Conservation (phyloP, 2,113 vertebrate species). For the Tragulus kanchil region DNA sequence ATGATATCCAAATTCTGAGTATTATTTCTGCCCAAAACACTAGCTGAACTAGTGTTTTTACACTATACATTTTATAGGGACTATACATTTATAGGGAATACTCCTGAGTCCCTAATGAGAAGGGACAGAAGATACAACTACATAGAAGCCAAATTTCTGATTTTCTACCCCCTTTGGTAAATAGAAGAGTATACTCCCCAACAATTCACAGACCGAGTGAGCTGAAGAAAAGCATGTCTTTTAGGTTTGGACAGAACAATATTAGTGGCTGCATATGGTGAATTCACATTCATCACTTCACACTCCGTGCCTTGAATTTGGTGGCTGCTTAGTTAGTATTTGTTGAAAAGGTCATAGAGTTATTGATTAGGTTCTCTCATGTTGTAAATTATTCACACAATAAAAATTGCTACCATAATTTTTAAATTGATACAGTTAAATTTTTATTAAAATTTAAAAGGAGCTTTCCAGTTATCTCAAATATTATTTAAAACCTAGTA, state of each 20-base stretch:
- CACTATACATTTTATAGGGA: too few relatives aligned
- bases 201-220: not conserved
- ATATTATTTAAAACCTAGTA: constrained; percentile 43
- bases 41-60: not conserved
- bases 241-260: not conserved
- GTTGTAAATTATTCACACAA: constrained; percentile 55
- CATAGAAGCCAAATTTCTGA: not conserved
- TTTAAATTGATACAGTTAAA: not conserved
- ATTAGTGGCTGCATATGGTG: not conserved
- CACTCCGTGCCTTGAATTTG: not conserved
- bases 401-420: constrained; percentile 22
- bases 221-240: not conserved
- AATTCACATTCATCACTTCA: not conserved
- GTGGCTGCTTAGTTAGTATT: not conserved
- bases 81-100: not conserved
- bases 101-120: not conserved
- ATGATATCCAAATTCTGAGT: not conserved
- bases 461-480: not conserved
- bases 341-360: not conserved
- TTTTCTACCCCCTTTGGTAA: not conserved
- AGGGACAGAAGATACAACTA: not conserved
- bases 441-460: constrained; percentile 26
- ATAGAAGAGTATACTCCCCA: not conserved
- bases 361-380: not conserved
- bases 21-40: not conserved